phyloP scores from a whole-genome alignment of 2,888 invertebrate species.

The Tachina grossa region DNA sequence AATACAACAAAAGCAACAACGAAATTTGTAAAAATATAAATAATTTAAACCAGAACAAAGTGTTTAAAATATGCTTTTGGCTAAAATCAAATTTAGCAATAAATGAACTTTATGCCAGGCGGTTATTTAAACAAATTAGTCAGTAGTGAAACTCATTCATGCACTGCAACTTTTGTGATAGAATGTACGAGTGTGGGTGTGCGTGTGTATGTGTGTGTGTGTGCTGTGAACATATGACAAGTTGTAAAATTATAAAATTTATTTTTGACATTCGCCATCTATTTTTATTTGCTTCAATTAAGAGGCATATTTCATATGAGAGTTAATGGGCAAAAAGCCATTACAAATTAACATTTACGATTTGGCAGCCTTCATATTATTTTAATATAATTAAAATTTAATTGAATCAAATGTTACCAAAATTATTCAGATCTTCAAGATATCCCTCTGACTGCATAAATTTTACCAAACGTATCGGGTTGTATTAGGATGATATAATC shows the following conservation, averaged over 20 bases:
- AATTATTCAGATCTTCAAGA: too few relatives aligned
- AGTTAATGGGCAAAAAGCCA: too few relatives aligned
- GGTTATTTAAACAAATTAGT: slow-evolving; percentile 63
- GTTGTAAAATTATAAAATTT: not conserved
- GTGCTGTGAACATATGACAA: slow-evolving; percentile 1
- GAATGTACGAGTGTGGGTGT: not conserved
- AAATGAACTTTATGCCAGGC: slow-evolving; percentile 51
- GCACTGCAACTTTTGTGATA: not conserved
- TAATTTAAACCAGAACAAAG: slow-evolving; percentile 46
- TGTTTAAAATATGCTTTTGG: slow-evolving; percentile 63
- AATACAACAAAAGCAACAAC: slow-evolving; percentile 8
- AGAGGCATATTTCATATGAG: not conserved
- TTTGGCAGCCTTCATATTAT: too few relatives aligned
- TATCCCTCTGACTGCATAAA: too few relatives aligned
- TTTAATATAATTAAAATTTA: too few relatives aligned
- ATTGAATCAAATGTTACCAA: too few relatives aligned
- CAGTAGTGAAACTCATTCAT: slow-evolving; percentile 32
- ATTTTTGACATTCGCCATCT: not conserved
- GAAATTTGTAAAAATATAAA: slow-evolving; percentile 20
- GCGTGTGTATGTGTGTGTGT: too few relatives aligned
- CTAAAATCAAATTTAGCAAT: slow-evolving; percentile 57
- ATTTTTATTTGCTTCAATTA: not conserved
- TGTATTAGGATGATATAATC: too few relatives aligned
- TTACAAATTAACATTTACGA: too few relatives aligned
- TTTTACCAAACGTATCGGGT: too few relatives aligned